Evolutionary conservation across 35 echinoderm and acorn worm species (phyloP).

Genomic region (Heliocidaris tuberculata): DNA sequence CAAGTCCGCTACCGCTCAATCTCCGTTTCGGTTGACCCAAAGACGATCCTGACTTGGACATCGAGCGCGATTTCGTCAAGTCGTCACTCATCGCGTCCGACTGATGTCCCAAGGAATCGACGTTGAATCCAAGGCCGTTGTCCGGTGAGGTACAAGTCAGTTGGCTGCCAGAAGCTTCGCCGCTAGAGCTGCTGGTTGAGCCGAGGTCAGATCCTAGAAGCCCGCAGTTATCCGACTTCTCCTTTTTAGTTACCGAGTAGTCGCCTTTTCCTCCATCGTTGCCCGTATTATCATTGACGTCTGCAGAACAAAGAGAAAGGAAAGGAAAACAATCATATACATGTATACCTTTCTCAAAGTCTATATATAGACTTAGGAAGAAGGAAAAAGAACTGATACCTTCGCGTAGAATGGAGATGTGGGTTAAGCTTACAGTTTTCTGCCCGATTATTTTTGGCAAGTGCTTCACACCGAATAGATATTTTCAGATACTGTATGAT

Average conservation of each 20-base stretch:
- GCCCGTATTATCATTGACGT: conserved; percentile 27
- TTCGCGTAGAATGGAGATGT: no score
- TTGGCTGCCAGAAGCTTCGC: conserved; percentile 31
- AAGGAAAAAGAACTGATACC: no score
- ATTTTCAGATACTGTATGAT: no score
- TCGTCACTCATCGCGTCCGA: conserved; percentile 30
- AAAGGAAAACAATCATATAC: neutral
- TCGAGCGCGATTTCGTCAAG: conserved; percentile 15
- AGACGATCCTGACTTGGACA: conserved; percentile 52
- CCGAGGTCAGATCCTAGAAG: conserved; percentile 26
- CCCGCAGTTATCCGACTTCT: conserved; percentile 24
- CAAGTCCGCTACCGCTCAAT: conserved; percentile 32
- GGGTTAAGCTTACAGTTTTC: no score
- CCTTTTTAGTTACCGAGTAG: conserved; percentile 31
- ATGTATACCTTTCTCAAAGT: neutral
- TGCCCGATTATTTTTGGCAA: no score
- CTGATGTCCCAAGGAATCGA: conserved; percentile 31
- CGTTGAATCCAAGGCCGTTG: conserved; percentile 34
- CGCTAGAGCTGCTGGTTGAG: neutral
- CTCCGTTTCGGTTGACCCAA: conserved; percentile 60
- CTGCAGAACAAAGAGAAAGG: neutral
- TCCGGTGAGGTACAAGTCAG: conserved; percentile 31
- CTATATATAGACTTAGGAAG: neutral
- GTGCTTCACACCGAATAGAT: no score
- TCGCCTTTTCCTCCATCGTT: conserved; percentile 21